Evolutionary conservation across 2,113 vertebrate genomes (phyloP), one percentile per base, ranked within the genome.

Genomic region (Parotia lawesii): DNA sequence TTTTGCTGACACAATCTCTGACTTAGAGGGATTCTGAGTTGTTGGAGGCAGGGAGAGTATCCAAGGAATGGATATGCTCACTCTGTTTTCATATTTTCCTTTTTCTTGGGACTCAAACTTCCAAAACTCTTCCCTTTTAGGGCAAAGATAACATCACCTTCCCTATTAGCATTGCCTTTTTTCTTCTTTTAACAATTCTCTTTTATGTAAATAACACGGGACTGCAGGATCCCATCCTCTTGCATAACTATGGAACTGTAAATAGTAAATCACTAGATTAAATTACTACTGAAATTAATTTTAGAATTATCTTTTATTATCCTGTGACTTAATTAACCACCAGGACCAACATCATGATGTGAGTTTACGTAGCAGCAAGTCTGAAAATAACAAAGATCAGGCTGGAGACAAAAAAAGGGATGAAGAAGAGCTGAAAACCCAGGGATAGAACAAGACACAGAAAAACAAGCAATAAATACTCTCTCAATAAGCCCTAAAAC

Each of bases 271-370:
- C 37, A 45, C 24, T 15, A 9, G 40, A 47, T 84, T 38, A 33
- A 84, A 73, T 91, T 29, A 71, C 62, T 81, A 56, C 28, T 70
- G 24, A 66, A 85, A 85, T 93, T 90, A 76, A 93, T 95, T 83
- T 88, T 50, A 64, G 24, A 75, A 60, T 78, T 58, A 37, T 56
- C 47, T 77, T 74, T 77, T 88, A 73, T 74, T 86, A 74, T 22
- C 37, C 25, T 50, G 31, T 3, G 6, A 40, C 56, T 83, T 92
- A 79, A 71, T 93, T 85, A 75, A 88, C 65, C 73, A 53, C 61
- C 31, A 64, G 73, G 69, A 71, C 48, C n/a, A 75, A 64, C 73
- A 67, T 47, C 28, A 37, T 5, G 57, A 57, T 51, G 15, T 10
- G 53, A 84, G 76, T 80, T 93, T 62, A 60, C 37, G 20, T 25